These are phyloP conservation scores for Piaya cayana DNA, from an alignment of 2,113 vertebrate species.

Conservation along the genomic window DNA sequence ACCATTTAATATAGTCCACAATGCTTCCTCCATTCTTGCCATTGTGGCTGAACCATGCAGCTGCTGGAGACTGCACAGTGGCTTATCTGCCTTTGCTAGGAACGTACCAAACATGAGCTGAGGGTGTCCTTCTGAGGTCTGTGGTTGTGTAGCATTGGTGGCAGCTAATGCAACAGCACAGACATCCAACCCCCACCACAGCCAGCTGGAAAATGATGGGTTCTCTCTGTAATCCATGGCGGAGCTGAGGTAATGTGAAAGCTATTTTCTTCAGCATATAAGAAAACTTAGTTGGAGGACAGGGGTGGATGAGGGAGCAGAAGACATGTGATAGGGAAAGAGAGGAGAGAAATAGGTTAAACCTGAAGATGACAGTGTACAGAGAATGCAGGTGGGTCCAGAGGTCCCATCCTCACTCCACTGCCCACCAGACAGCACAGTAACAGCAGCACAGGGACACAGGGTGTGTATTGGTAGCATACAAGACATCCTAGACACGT, in stretches of 20 bases:
- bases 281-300: background rate
- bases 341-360: background rate
- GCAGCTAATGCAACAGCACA: background rate
- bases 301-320: background rate
- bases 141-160: background rate
- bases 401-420: background rate
- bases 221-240: background rate
- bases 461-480: accelerated
- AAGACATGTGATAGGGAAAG: accelerated
- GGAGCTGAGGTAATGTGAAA: background rate
- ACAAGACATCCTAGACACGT: accelerated
- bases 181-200: background rate
- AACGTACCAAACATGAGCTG: background rate
- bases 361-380: background rate
- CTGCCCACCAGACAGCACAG: accelerated
- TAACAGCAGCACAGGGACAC: accelerated
- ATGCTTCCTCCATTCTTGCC: background rate
- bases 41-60: background rate
- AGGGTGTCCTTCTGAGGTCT: background rate
- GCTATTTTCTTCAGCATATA: background rate
- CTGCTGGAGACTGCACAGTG: background rate
- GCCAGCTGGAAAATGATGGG: background rate
- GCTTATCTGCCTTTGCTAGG: background rate
- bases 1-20: background rate
- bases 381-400: background rate